These are phyloP conservation scores for Heliangelus exortis DNA, from an alignment of 2,797 vertebrate genomes.

Conservation along the genomic window DNA sequence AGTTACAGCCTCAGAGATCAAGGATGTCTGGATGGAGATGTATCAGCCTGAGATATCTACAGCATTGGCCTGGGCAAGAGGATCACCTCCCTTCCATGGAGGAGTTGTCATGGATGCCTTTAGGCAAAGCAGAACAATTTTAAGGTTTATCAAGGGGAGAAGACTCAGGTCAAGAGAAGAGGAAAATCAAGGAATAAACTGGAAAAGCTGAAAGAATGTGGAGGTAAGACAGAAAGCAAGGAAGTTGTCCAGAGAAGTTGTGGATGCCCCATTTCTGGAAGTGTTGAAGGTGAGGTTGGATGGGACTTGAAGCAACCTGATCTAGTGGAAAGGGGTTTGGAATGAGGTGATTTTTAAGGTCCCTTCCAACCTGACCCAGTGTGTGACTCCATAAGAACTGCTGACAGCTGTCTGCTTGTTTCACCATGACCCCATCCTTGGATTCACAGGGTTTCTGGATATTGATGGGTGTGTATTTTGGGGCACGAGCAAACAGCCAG, in stretches of 20 bases:
- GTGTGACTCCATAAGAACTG: not conserved
- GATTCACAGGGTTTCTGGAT: not conserved
- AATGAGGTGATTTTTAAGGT: no score
- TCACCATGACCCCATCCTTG: not conserved
- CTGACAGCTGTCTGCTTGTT: not conserved
- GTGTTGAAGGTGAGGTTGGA: no score
- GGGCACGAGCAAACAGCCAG: not conserved
- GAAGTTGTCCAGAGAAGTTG: no score
- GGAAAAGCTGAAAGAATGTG: not conserved
- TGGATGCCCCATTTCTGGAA: no score
- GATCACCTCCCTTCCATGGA: not conserved
- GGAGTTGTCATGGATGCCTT: not conserved
- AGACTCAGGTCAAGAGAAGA: not conserved
- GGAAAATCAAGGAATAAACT: not conserved
- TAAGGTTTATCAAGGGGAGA: not conserved
- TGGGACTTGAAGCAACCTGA: no score
- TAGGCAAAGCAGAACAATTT: not conserved
- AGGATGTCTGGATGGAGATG: not conserved
- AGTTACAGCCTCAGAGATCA: not conserved
- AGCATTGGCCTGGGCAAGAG: not conserved
- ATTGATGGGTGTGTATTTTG: not conserved
- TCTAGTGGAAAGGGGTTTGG: no score
- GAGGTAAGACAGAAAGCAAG: not conserved
- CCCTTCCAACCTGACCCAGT: no score
- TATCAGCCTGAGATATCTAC: not conserved